Percentiles rank a stretch among this genome's conserved stretches.
These are phyloP conservation scores for Hypolimnas misippus DNA, from an alignment of 2,888 invertebrate genomes.

Conservation along the genomic window DNA sequence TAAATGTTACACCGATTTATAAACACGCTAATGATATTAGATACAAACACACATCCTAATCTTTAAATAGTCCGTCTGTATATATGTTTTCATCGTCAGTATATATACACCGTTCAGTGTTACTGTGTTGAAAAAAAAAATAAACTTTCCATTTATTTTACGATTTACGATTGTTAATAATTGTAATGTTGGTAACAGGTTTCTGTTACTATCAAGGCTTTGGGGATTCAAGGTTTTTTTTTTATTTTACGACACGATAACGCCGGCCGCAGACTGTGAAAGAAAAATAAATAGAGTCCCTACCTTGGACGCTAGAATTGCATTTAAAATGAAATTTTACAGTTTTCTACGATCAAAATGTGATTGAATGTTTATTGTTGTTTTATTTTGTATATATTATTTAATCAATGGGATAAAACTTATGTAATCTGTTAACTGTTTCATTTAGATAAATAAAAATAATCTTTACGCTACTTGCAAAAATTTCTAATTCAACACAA, in stretches of 20 bases:
- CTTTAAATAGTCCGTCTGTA: constrained; percentile 33
- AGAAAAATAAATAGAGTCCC: not conserved
- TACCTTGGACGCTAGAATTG: not conserved
- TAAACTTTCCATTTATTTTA: constrained; percentile 64
- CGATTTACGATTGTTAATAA: constrained; percentile 74
- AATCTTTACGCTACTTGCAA: too few relatives aligned
- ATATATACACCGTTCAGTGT: constrained; percentile 58
- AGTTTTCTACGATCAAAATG: too few relatives aligned
- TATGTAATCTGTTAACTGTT: too few relatives aligned
- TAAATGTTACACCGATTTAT: constrained; percentile 4
- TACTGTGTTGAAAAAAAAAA: constrained; percentile 65
- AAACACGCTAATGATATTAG: too few relatives aligned
- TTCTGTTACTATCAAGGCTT: constrained; percentile 50
- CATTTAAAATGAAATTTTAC: not conserved
- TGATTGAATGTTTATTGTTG: too few relatives aligned
- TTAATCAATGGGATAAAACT: too few relatives aligned
- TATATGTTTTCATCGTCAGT: constrained; percentile 50
- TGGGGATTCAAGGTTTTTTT: constrained; percentile 45
- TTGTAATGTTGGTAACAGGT: constrained; percentile 57
- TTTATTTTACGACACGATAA: constrained; percentile 18
- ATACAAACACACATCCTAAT: too few relatives aligned
- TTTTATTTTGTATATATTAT: too few relatives aligned
- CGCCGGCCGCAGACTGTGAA: not conserved
- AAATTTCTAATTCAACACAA: too few relatives aligned
- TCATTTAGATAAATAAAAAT: too few relatives aligned